Evolutionary conservation across 2,113 vertebrate species (phyloP).

Genomic region (Takifugu flavidus): DNA sequence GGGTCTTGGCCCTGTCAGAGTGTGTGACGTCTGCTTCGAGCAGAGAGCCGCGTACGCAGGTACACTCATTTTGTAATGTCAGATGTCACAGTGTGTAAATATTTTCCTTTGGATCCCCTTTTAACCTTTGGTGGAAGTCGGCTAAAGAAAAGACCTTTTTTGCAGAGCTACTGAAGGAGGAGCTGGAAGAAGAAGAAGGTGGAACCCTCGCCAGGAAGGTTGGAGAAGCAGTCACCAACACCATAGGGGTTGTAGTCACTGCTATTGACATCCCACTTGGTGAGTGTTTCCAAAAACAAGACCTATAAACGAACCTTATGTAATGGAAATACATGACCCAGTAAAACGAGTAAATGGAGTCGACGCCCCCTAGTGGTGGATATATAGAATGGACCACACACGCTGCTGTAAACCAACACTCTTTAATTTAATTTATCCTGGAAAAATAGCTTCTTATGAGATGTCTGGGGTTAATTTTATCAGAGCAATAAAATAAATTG

Average conservation of each 20-base stretch:
- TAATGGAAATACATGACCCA: slow-evolving; percentile 25
- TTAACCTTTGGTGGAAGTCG: neutral
- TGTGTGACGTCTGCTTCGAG: slow-evolving; percentile 93
- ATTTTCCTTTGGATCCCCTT: neutral
- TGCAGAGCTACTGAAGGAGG: slow-evolving; percentile 80
- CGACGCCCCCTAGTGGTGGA: slow-evolving; percentile 55
- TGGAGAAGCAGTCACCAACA: slow-evolving; percentile 96
- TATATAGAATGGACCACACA: neutral
- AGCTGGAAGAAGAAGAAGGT: slow-evolving; percentile 87
- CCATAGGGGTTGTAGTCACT: slow-evolving; percentile 92
- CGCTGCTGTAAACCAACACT: neutral
- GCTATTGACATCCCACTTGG: slow-evolving; percentile 98
- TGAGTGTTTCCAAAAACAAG: slow-evolving; percentile 63
- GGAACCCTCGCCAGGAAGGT: slow-evolving; percentile 96
- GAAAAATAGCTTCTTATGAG: too few species aligned
- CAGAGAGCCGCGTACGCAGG: slow-evolving; percentile 64
- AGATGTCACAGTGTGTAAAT: neutral
- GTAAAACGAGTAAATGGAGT: slow-evolving; percentile 1
- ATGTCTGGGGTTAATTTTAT: too few species aligned
- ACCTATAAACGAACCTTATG: slow-evolving; percentile 18
- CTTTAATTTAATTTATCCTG: neutral
- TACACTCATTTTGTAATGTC: slow-evolving; percentile 14
- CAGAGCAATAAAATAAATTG: too few species aligned
- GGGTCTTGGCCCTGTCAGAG: slow-evolving; percentile 90
- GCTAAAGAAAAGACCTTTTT: neutral